Evolutionary conservation across 2,888 invertebrate species (phyloP).

Genomic region (Pristionchus arcanus): DNA sequence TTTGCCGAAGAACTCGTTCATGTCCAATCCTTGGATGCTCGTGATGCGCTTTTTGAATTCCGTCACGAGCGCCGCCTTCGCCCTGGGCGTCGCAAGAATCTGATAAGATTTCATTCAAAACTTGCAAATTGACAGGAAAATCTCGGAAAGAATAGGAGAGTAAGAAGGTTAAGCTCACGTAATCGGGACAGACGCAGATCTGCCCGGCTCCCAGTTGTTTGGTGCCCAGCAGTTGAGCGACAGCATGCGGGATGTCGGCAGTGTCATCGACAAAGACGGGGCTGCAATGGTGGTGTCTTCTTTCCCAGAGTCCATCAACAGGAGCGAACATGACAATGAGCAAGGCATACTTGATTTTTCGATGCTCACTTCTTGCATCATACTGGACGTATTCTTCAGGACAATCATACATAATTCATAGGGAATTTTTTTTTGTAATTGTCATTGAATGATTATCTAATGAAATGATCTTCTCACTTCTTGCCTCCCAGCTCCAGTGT

Average conservation of each 20-base stretch:
- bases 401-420: too few species aligned
- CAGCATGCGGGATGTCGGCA: constrained; percentile 87
- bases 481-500: constrained; percentile 91
- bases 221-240: constrained; percentile 92
- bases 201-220: constrained; percentile 87
- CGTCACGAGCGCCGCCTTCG: constrained; percentile 83
- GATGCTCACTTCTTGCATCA: too few species aligned
- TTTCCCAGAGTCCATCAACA: too few species aligned
- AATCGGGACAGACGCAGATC: constrained; percentile 71
- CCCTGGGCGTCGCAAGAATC: constrained; percentile 83
- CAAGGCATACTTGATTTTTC: too few species aligned
- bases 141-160: too few species aligned
- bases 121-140: background rate
- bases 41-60: constrained; percentile 73
- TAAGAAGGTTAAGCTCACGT: too few species aligned
- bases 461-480: constrained; percentile 79
- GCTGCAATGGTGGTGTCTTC: constrained; percentile 82
- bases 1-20: constrained; percentile 73
- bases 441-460: too few species aligned
- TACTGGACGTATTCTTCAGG: too few species aligned
- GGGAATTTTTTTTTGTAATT: too few species aligned
- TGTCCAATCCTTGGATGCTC: constrained; percentile 64
- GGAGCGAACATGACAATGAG: too few species aligned
- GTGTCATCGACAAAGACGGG: constrained; percentile 91
- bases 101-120: background rate